Evolutionary conservation across 2,797 vertebrate species (phyloP), one percentile per base, ranked within the genome.

Genomic region (Falco columbarius): DNA sequence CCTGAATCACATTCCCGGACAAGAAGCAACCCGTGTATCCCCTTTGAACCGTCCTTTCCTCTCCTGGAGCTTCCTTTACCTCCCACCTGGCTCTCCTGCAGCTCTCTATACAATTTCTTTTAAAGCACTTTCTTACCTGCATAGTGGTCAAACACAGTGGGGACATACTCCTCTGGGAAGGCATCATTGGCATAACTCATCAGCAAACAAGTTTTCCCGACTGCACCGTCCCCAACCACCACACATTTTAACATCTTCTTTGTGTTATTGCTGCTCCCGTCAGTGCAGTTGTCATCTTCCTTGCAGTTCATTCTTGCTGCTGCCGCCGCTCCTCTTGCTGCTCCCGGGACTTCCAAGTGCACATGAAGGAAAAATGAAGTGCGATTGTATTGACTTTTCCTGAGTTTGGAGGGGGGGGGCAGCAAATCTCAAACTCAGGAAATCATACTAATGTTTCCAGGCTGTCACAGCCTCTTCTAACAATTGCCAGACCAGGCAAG

Each of bases 141-240:
- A 12, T 99, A 99, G 96, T 99, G 98, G 93, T 99, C 98, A 55
- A 99, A 99, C 79, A 99, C 98, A 0, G 98, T 99, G 71, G 98
- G 98, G 34, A 98, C 98, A 0, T 99, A 99, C 49, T 99, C 98
- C 97, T 99, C 98, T 0, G 98, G 98, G 94, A 99, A 99, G 87
- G 98, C 98, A 3, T 99, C 98, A 0, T 98, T 99, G 97, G 98
- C 98, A 1, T 99, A 99, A 87, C 98, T 99, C 98, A 99, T 99
- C 86, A 99, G 97, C 97, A 99, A 61, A 70, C 98, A 99, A 84
- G 98, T 99, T 88, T 99, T 99, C 46, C 98, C 98, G 23, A 99
- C 98, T 0, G 98, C 98, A 1, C 98, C 98, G 23, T 99, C 98
- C 24, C 98, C 98, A 12, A 99, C 98, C 97, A 99, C 98, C 96